Evolutionary conservation across 2,888 invertebrate genomes (phyloP).

Genomic region (Cenopis cana): DNA sequence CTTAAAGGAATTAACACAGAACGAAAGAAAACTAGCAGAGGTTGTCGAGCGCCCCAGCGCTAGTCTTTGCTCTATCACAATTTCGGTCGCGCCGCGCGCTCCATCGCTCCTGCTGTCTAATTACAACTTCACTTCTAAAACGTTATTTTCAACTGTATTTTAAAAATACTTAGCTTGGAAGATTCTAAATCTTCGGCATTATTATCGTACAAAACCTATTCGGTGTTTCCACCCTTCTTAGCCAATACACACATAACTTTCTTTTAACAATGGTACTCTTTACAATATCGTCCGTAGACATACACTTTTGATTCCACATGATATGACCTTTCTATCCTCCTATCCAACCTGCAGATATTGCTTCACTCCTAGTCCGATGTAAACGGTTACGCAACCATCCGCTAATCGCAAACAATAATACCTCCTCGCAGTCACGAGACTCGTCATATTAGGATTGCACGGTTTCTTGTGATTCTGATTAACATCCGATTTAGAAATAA

Average conservation of each 20-base stretch:
- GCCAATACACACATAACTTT: slow-evolving; percentile 73
- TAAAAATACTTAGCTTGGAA: slow-evolving; percentile 79
- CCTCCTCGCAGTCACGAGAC: slow-evolving; percentile 53
- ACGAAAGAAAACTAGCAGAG: slow-evolving; percentile 23
- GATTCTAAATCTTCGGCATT: slow-evolving; percentile 80
- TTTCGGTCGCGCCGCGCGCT: slow-evolving; percentile 35
- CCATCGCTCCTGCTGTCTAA: slow-evolving; percentile 62
- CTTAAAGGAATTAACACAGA: slow-evolving; percentile 26
- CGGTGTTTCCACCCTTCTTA: slow-evolving; percentile 72
- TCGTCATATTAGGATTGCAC: slow-evolving; percentile 71
- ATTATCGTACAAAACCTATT: slow-evolving; percentile 71
- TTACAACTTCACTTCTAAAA: slow-evolving; percentile 66
- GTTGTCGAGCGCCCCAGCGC: slow-evolving; percentile 1
- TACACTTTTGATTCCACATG: slow-evolving; percentile 77
- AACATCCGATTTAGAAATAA: slow-evolving; percentile 59
- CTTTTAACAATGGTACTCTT: slow-evolving; percentile 62
- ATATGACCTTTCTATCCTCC: slow-evolving; percentile 79
- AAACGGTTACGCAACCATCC: slow-evolving; percentile 56
- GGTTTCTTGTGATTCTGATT: slow-evolving; percentile 60
- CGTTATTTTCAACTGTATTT: slow-evolving; percentile 73
- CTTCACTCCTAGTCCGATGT: slow-evolving; percentile 66
- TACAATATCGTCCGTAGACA: slow-evolving; percentile 68
- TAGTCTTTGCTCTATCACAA: slow-evolving; percentile 49
- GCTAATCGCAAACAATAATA: slow-evolving; percentile 47
- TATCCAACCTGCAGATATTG: slow-evolving; percentile 74